Conservation (phyloP, 2,888 invertebrate species). For the Alloscopus bannaensis region DNA sequence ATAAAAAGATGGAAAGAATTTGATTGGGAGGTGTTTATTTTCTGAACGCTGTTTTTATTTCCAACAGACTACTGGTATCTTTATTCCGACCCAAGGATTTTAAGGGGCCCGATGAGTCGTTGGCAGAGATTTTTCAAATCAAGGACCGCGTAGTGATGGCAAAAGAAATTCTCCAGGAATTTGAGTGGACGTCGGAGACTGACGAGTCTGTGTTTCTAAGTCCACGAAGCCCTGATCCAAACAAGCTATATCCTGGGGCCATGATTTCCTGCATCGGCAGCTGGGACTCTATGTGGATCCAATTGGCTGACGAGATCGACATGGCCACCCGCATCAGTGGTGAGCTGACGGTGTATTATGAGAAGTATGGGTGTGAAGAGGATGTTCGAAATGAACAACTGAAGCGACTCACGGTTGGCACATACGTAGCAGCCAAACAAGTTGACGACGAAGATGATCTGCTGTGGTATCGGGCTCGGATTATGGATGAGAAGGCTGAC, state of each 20-base stretch:
- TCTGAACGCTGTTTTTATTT: background rate
- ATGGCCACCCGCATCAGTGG: background rate
- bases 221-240: background rate
- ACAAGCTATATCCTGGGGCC: slow-evolving; percentile 12
- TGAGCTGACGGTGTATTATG: slow-evolving; percentile 19
- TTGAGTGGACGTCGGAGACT: background rate
- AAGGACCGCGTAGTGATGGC: background rate
- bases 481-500: slow-evolving; percentile 3
- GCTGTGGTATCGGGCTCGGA: slow-evolving; percentile 27
- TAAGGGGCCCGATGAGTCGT: slow-evolving; percentile 14
- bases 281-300: slow-evolving; percentile 43
- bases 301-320: background rate
- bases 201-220: background rate
- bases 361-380: slow-evolving; percentile 8
- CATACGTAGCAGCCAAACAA: slow-evolving; percentile 7
- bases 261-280: background rate
- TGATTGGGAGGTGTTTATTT: background rate
- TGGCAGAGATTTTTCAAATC: slow-evolving; percentile 1
- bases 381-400: background rate
- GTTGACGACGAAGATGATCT: slow-evolving; percentile 3
- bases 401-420: background rate
- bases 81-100: slow-evolving; percentile 19
- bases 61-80: slow-evolving; percentile 31
- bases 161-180: slow-evolving; percentile 8
- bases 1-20: no score